These are phyloP conservation scores for Sminthurinus signatus DNA, from an alignment of 1,140 invertebrate genomes.

Conservation along the genomic window DNA sequence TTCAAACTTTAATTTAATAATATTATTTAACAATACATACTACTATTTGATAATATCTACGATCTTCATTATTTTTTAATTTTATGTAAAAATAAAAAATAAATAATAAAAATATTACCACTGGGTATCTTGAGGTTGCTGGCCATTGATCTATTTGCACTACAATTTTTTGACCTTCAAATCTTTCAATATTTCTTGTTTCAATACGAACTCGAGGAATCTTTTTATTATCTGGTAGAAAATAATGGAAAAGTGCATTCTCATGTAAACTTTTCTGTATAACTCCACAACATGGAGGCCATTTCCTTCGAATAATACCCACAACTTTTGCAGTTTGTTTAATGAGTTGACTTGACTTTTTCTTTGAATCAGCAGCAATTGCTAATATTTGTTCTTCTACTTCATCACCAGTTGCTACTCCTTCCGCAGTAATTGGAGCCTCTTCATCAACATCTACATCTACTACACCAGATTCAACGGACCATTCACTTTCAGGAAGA, in stretches of 20 bases:
- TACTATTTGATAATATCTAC: too few relatives aligned
- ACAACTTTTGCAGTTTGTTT: conserved; percentile 78
- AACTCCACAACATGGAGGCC: conserved; percentile 95
- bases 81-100: conserved; percentile 1
- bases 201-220: conserved; percentile 89
- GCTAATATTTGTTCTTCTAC: conserved; percentile 44
- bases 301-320: conserved; percentile 91
- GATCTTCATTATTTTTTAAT: too few relatives aligned
- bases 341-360: conserved; percentile 40
- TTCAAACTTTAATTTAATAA: too few relatives aligned
- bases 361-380: conserved; percentile 36
- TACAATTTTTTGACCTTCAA: conserved; percentile 79
- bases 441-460: conserved; percentile 63
- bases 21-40: too few relatives aligned
- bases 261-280: conserved; percentile 70
- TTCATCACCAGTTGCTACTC: conserved; percentile 39
- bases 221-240: conserved; percentile 80
- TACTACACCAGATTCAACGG: conserved; percentile 68
- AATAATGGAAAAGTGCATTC: conserved; percentile 66
- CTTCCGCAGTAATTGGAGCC: conserved; percentile 25
- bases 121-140: conserved; percentile 67
- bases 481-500: conserved; percentile 85
- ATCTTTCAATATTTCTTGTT: conserved; percentile 72
- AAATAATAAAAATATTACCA: conserved; percentile 46
- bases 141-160: conserved; percentile 92